Conservation (phyloP, 1,140 invertebrate genomes). For the Sycophila sp. region DNA sequence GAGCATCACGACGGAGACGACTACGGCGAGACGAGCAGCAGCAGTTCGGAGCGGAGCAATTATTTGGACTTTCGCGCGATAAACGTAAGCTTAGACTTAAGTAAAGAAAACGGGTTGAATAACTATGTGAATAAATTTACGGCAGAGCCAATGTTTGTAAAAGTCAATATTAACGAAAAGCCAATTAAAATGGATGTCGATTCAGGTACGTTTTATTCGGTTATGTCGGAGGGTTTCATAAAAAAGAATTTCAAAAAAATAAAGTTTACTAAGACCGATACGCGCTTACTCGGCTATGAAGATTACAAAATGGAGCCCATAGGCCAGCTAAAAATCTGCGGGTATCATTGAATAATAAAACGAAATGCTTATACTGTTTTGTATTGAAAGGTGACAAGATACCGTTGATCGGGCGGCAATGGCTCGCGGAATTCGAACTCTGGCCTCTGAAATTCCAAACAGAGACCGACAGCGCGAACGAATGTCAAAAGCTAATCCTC, state of each 20-base stretch:
- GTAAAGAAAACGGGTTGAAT: too few species aligned
- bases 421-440: slow-evolving; percentile 26
- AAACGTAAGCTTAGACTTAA: too few species aligned
- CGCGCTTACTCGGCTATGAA: slow-evolving; percentile 14
- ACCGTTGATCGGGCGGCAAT: slow-evolving; percentile 39
- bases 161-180: not conserved
- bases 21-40: too few species aligned
- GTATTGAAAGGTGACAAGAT: slow-evolving; percentile 44
- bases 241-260: not conserved
- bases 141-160: not conserved
- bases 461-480: not conserved
- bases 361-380: slow-evolving; percentile 27
- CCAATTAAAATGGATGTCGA: slow-evolving; percentile 19
- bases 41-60: too few species aligned
- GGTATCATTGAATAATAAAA: slow-evolving; percentile 4
- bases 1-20: too few species aligned
- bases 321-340: slow-evolving; percentile 11
- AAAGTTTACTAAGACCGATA: slow-evolving; percentile 9
- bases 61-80: too few species aligned
- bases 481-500: not conserved
- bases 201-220: slow-evolving; percentile 12
- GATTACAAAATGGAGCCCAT: not conserved
- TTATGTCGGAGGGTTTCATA: slow-evolving; percentile 5
- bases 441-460: not conserved
- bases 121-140: not conserved